Percentiles rank a stretch among this genome's conserved stretches.
Evolutionary conservation across 2,888 invertebrate genomes (phyloP).

Genomic region (Bruchidius siliquastri): DNA sequence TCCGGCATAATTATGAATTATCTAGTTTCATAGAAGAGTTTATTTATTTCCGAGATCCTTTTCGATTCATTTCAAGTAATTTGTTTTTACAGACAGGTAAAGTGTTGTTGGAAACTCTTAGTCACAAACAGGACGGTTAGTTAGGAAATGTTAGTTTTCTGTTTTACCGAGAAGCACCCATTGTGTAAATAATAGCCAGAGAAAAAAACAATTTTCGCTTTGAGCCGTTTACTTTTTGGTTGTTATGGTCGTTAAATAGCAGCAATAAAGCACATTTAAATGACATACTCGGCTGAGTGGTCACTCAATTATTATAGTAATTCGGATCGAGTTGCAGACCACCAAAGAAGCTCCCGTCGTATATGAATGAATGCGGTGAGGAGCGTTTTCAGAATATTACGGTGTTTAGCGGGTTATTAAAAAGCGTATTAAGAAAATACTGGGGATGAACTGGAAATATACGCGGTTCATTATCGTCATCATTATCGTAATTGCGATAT

Average conservation of each 20-base stretch:
- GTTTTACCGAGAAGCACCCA: no score
- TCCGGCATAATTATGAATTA: no score
- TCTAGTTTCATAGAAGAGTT: no score
- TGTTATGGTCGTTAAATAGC: not conserved
- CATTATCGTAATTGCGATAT: not conserved
- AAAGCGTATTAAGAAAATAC: not conserved
- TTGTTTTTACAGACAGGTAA: no score
- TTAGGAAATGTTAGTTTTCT: no score
- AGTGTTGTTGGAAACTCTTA: no score
- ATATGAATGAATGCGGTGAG: not conserved
- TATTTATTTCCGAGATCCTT: no score
- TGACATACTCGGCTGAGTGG: not conserved
- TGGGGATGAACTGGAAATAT: not conserved
- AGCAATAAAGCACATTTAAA: not conserved
- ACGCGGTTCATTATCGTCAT: not conserved
- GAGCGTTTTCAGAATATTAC: not conserved
- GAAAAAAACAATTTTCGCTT: not conserved
- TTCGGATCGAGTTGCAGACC: not conserved
- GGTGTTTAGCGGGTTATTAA: not conserved
- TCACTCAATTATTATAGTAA: not conserved
- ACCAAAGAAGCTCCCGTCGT: not conserved
- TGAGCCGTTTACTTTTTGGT: not conserved
- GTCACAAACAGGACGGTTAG: no score
- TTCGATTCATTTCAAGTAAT: no score
- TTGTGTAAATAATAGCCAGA: not conserved